Conservation (phyloP, 2,113 vertebrate genomes). For the Micromys minutus region DNA sequence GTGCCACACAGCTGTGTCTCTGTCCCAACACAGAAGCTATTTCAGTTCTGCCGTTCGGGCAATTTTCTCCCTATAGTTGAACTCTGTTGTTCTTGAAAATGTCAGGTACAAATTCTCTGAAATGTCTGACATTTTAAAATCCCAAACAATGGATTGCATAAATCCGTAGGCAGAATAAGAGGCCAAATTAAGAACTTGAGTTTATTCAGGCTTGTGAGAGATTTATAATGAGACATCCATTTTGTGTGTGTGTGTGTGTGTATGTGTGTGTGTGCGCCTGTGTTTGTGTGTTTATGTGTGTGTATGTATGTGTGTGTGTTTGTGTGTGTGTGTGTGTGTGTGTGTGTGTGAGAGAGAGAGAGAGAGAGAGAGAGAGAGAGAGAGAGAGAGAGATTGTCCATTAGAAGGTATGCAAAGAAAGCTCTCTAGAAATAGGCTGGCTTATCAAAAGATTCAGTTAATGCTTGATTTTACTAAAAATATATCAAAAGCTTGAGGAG, state of each 20-base stretch:
- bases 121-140: constrained; percentile 72
- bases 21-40: constrained; percentile 18
- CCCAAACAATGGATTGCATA: constrained; percentile 58
- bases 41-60: background rate
- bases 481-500: background rate
- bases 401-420: constrained; percentile 1
- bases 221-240: constrained; percentile 10
- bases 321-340: background rate
- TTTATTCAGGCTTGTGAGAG: constrained; percentile 33
- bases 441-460: constrained; percentile 18
- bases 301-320: too few species aligned
- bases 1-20: background rate
- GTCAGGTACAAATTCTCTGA: constrained; percentile 67
- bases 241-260: background rate
- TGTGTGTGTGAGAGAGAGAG: too few species aligned
- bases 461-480: background rate
- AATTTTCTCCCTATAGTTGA: constrained; percentile 46
- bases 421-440: constrained; percentile 2
- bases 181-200: constrained; percentile 41
- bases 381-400: too few species aligned
- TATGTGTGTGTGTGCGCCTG: background rate
- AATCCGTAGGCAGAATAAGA: constrained; percentile 55
- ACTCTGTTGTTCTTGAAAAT: constrained; percentile 70
- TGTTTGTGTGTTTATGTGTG: background rate
- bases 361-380: too few species aligned